Base-by-base conservation (phyloP, 2,888 invertebrate species). In the Adela reaumurella region DNA sequence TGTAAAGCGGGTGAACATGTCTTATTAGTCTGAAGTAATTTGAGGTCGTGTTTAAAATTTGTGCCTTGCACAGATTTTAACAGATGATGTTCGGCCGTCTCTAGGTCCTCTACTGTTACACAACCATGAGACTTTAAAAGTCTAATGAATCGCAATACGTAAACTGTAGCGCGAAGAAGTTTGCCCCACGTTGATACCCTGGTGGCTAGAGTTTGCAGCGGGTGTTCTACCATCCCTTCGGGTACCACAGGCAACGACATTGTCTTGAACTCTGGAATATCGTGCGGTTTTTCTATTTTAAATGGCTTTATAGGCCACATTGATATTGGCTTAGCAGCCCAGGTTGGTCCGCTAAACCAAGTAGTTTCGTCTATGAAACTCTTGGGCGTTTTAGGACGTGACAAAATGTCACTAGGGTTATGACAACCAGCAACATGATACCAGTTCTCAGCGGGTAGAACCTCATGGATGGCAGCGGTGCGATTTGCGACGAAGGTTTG, bases 401-500 rank as follows among this genome's bases (percentile, higher is more conserved):
- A 54, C 11, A 54, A 11, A 10, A 48, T 43, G n/a, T n/a, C n/a
- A n/a, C n/a, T n/a, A n/a, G n/a, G n/a, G n/a, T n/a, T n/a, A n/a
- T n/a, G n/a, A n/a, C 19, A 52, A 50, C 51, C 51, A n/a, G 24
- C 35, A 28, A 54, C 42, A 19, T 53, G 49, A 46, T 17, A 49
- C 48, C 48, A 54, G 35, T 51, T 29, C 4, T 20, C 17, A 47
- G 28, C 19, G 42, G 24, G 19, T 49, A 35, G 29, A 43, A 47
- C 10, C 5, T 24, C 49, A 16, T 43, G 54, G 44, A 49, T 47
- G 11, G 17, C 17, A 19, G 53, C 35, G n/a, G 51, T 48, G 8
- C 53, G 43, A 17, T 52, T 55, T 4, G 51, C 51, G 2, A 55
- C 50, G 48, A 54, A 53, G 0, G 51, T 51, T 6, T 54, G 48